Conservation (phyloP, 2,113 vertebrate species). For the Phylloscopus trochilus region DNA sequence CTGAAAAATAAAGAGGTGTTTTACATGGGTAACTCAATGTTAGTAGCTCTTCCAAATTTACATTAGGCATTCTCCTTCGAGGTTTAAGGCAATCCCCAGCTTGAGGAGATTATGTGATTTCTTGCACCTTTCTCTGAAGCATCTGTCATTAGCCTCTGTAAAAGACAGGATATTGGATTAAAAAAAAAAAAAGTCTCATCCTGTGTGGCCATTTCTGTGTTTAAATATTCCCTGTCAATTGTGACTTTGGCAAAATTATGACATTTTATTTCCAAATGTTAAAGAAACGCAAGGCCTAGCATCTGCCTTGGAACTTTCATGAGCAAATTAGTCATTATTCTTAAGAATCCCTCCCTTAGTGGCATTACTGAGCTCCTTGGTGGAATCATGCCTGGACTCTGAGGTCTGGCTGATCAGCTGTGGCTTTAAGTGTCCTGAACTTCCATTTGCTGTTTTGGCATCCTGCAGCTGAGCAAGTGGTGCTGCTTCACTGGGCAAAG, state of each 20-base stretch:
- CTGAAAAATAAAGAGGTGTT: background rate
- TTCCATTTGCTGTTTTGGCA: background rate
- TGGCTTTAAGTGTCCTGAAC: background rate
- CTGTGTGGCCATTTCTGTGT: background rate
- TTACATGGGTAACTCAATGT: background rate
- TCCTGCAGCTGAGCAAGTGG: background rate
- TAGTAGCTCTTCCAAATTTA: background rate
- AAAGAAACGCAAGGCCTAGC: background rate
- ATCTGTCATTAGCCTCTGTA: background rate
- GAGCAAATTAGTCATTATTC: background rate
- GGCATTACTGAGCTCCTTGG: background rate
- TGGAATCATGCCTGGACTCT: background rate
- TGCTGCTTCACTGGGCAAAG: background rate
- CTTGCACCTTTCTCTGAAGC: slow-evolving; percentile 12
- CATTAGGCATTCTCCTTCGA: background rate
- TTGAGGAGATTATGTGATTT: background rate
- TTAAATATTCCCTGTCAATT: background rate
- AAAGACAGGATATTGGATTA: background rate
- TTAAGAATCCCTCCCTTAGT: background rate
- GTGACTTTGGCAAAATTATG: background rate
- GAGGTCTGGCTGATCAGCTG: background rate
- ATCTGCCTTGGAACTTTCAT: background rate
- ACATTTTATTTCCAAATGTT: background rate
- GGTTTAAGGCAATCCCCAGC: background rate
- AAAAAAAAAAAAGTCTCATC: background rate